Conservation (phyloP, 2,888 invertebrate genomes). For the Norana najaformis region DNA sequence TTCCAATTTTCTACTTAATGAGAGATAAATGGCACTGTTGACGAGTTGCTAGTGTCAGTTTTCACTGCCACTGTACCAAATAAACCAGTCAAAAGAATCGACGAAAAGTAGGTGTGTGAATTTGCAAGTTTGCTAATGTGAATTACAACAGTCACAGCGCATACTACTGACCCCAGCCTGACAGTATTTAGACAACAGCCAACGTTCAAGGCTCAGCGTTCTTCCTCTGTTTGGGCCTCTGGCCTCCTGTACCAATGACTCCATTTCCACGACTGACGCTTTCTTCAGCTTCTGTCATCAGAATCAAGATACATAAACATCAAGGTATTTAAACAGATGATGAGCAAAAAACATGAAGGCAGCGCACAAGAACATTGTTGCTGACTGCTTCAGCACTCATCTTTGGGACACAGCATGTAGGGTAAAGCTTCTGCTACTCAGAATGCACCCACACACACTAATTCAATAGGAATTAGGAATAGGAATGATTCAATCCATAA, state of each 20-base stretch:
- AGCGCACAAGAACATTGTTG: too few relatives aligned
- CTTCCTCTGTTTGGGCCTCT: not conserved
- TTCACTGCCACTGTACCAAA: not conserved
- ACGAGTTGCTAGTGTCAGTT: not conserved
- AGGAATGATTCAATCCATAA: too few relatives aligned
- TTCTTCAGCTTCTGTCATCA: not conserved
- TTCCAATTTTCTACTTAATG: not conserved
- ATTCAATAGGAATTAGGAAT: too few relatives aligned
- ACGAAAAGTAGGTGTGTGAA: not conserved
- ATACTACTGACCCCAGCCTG: constrained; percentile 20
- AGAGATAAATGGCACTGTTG: not conserved
- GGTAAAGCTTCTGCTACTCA: too few relatives aligned
- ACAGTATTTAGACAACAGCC: not conserved
- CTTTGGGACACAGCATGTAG: too few relatives aligned
- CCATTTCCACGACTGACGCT: not conserved
- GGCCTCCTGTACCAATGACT: not conserved
- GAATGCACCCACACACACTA: too few relatives aligned
- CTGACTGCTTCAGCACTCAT: not conserved
- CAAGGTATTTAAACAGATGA: not conserved
- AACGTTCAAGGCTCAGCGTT: not conserved
- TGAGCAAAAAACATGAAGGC: not conserved
- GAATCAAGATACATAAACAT: not conserved
- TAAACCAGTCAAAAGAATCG: not conserved
- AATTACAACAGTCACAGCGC: not conserved
- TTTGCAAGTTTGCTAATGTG: not conserved